A percentile compares a stretch with the other conserved stretches of the same genome.
Evolutionary conservation across 2,888 invertebrate genomes (phyloP).

Genomic region (Argyresthia albistria): DNA sequence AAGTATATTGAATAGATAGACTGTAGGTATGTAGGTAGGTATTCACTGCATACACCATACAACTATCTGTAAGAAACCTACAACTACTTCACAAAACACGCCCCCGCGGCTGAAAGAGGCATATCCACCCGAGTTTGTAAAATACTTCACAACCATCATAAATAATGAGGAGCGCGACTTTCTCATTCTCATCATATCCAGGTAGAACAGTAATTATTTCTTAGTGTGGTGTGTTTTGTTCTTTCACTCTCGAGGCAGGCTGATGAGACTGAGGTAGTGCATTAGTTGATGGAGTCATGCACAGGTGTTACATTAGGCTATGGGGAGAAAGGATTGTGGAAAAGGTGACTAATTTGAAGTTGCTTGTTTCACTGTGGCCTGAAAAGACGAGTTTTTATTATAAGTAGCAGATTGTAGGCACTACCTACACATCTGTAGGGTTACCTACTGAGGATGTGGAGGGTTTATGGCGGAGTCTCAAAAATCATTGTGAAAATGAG

Average conservation of each 20-base stretch:
- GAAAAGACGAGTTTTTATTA: background rate
- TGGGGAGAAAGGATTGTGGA: background rate
- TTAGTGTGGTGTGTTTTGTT: slow-evolving; percentile 21
- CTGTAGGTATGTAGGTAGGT: too few relatives aligned
- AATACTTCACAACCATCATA: slow-evolving; percentile 40
- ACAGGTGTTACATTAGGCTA: slow-evolving; percentile 5
- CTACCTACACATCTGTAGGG: too few relatives aligned
- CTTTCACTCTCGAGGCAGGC: slow-evolving; percentile 20
- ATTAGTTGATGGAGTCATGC: slow-evolving; percentile 61
- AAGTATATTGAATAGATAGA: too few relatives aligned
- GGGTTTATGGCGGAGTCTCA: too few relatives aligned
- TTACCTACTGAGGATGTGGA: too few relatives aligned
- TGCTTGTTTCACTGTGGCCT: background rate
- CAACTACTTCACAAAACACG: too few relatives aligned
- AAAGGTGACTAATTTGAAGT: too few relatives aligned
- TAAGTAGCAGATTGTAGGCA: too few relatives aligned
- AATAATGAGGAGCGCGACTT: slow-evolving; percentile 40
- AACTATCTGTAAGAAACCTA: background rate
- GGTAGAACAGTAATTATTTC: slow-evolving; percentile 43
- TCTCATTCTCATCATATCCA: slow-evolving; percentile 32
- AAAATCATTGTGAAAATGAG: too few relatives aligned
- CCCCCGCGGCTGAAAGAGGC: background rate
- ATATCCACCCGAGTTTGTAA: slow-evolving; percentile 14
- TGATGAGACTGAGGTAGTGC: slow-evolving; percentile 52
- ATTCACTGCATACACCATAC: background rate